Conservation (phyloP, 2,888 invertebrate species). For the Tetranychus piercei region DNA sequence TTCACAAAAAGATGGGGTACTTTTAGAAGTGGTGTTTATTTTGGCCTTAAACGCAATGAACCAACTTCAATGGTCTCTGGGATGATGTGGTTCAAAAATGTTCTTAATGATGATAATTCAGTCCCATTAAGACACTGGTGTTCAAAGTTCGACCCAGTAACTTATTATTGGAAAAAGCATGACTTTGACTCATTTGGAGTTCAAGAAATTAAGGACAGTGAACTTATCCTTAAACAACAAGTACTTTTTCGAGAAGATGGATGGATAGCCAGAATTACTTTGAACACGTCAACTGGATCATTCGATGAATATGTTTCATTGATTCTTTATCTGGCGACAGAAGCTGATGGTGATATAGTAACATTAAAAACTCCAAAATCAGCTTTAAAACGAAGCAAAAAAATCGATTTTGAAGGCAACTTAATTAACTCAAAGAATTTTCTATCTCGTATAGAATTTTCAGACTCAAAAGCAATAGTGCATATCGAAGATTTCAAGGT, state of each 20-base stretch:
- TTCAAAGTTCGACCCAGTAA: constrained; percentile 61
- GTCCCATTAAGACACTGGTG: constrained; percentile 58
- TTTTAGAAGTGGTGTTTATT: constrained; percentile 66
- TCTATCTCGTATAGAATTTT: not conserved
- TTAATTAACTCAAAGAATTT: not conserved
- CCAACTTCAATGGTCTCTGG: constrained; percentile 75
- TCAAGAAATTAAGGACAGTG: constrained; percentile 65
- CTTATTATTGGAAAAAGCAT: constrained; percentile 77
- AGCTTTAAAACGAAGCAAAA: not conserved
- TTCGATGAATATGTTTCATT: constrained; percentile 42
- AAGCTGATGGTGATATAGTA: constrained; percentile 34
- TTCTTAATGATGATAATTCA: constrained; percentile 25
- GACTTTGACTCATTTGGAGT: constrained; percentile 79
- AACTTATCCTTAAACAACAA: constrained; percentile 56
- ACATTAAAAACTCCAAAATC: not conserved
- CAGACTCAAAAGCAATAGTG: not conserved
- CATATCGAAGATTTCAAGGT: not conserved
- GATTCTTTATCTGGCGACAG: constrained; percentile 63
- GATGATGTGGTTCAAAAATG: constrained; percentile 80
- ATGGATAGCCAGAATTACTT: constrained; percentile 63
- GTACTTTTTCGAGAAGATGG: constrained; percentile 85
- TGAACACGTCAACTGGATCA: constrained; percentile 23
- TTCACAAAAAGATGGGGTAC: constrained; percentile 55
- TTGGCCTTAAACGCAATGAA: constrained; percentile 76
- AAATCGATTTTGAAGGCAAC: not conserved